Conservation (phyloP, 2,888 invertebrate species). For the Endomychus coccineus region DNA sequence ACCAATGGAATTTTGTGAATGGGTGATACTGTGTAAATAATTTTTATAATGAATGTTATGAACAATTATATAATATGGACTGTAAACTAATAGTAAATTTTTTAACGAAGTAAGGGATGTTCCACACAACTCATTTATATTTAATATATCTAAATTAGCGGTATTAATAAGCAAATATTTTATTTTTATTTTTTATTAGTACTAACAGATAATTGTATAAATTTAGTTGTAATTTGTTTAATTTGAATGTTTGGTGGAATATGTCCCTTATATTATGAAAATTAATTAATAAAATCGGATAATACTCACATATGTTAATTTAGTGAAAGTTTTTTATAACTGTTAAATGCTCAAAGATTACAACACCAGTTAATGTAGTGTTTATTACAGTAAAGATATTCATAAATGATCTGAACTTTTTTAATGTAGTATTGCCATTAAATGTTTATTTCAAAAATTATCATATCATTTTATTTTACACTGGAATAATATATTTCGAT, state of each 20-base stretch:
- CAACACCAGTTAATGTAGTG: slow-evolving; percentile 22
- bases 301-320: slow-evolving; percentile 12
- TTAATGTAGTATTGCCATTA: slow-evolving; percentile 16
- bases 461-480: too few species aligned
- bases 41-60: slow-evolving; percentile 14
- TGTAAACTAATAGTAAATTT: slow-evolving; percentile 15
- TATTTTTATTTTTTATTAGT: not conserved
- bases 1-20: slow-evolving; percentile 87
- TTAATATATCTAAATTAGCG: slow-evolving; percentile 5
- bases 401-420: slow-evolving; percentile 13
- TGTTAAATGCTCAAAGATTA: slow-evolving; percentile 31
- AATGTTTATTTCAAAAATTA: too few species aligned
- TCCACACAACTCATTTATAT: too few species aligned
- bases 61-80: slow-evolving; percentile 15
- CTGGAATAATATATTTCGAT: too few species aligned
- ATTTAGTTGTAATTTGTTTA: slow-evolving; percentile 7
- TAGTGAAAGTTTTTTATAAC: slow-evolving; percentile 18
- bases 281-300: slow-evolving; percentile 13
- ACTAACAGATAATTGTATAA: slow-evolving; percentile 5
- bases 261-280: slow-evolving; percentile 11
- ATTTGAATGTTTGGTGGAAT: slow-evolving; percentile 11
- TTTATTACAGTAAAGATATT: slow-evolving; percentile 13
- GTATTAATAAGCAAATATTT: not conserved
- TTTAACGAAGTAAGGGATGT: slow-evolving; percentile 10
- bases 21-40: slow-evolving; percentile 17